Evolutionary conservation across 1,140 invertebrate genomes (phyloP).

Genomic region (Aphis craccivora): DNA sequence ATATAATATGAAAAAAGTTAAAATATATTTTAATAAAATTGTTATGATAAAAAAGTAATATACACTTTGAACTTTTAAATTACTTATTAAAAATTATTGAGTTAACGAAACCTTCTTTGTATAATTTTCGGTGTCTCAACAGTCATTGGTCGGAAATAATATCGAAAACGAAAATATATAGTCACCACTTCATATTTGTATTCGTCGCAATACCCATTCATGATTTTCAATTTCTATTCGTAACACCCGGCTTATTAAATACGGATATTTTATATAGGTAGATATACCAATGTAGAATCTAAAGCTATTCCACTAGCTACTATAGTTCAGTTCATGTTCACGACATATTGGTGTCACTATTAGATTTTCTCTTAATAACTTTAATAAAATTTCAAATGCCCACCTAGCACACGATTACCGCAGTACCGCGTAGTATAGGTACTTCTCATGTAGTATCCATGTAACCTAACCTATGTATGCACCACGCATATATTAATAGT

Average conservation of each 20-base stretch:
- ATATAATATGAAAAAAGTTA: background rate
- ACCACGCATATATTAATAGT: too few relatives aligned
- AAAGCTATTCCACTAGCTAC: background rate
- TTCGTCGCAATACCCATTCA: background rate
- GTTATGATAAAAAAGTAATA: background rate
- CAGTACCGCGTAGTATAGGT: background rate
- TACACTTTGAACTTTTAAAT: background rate
- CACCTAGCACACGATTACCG: background rate
- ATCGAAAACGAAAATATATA: background rate
- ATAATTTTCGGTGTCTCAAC: background rate
- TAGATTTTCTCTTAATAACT: background rate
- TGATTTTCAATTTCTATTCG: background rate
- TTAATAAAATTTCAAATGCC: background rate
- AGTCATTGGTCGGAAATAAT: background rate
- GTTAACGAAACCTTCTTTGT: background rate
- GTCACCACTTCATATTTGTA: background rate
- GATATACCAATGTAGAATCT: background rate
- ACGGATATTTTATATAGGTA: background rate
- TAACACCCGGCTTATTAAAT: background rate
- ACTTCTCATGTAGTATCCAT: background rate
- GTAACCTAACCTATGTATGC: background rate
- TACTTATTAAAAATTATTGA: background rate
- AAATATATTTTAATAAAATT: background rate
- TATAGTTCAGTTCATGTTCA: slow-evolving; percentile 1
- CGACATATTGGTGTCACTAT: background rate